Conservation (phyloP, 2,888 invertebrate genomes). For the Escarpia spicata region DNA sequence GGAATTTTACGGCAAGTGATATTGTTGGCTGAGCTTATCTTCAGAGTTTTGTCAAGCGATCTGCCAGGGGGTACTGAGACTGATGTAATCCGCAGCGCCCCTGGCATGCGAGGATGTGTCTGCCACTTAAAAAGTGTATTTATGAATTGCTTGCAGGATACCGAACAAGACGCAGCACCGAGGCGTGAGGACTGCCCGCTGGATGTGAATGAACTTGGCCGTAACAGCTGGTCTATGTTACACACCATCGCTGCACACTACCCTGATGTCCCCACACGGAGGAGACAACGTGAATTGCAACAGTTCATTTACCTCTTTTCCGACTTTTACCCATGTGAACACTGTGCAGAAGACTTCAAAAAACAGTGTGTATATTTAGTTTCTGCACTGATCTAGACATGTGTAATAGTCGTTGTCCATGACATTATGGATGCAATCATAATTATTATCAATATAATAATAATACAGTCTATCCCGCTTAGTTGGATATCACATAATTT, state of each 20-base stretch:
- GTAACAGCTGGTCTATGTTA: constrained; percentile 89
- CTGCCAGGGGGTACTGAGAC: no score
- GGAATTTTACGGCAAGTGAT: no score
- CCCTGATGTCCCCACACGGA: constrained; percentile 80
- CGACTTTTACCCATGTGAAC: constrained; percentile 90
- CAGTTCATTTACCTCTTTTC: constrained; percentile 85
- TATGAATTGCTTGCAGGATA: constrained; percentile 5
- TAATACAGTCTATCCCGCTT: no score
- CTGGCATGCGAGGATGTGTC: no score
- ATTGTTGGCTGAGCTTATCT: no score
- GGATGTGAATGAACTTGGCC: constrained; percentile 70
- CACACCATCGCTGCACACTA: constrained; percentile 97
- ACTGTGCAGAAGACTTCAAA: constrained; percentile 88
- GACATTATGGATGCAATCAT: background rate
- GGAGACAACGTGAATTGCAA: constrained; percentile 78
- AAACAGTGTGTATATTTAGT: constrained; percentile 74
- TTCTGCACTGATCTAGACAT: background rate
- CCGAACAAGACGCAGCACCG: background rate
- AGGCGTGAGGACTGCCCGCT: constrained; percentile 67
- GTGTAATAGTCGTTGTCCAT: background rate
- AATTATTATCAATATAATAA: no score
- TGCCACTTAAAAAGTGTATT: background rate
- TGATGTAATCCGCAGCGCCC: no score
- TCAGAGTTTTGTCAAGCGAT: no score
- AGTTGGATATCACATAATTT: no score